Conservation (phyloP, 2,113 vertebrate genomes). For the Varanus salvator region DNA sequence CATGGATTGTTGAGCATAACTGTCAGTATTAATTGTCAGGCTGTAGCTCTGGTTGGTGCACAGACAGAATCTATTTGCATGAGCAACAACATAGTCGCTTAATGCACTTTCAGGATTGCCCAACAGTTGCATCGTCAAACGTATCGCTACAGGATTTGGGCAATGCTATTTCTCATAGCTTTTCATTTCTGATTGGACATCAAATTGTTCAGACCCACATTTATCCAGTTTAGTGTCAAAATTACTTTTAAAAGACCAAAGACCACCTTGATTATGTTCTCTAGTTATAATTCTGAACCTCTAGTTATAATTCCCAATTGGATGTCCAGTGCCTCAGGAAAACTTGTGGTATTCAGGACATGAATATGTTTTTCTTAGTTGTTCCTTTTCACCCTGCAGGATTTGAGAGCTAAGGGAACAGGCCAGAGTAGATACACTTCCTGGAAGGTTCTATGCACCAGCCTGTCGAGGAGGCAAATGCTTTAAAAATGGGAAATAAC, state of each 20-base stretch:
- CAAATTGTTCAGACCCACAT: not conserved
- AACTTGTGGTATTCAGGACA: not conserved
- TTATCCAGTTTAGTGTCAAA: not conserved
- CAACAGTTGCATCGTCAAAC: not conserved
- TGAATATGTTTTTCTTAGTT: not conserved
- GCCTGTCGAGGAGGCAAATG: not conserved
- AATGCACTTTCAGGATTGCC: not conserved
- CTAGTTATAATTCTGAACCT: not conserved
- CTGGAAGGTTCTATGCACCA: not conserved
- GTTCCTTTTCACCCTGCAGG: not conserved
- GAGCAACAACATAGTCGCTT: not conserved
- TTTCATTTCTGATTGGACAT: not conserved
- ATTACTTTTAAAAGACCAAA: not conserved
- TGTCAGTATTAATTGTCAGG: no score
- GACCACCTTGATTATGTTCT: not conserved
- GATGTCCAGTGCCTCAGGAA: not conserved
- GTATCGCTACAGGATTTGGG: not conserved
- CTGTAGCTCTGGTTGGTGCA: no score
- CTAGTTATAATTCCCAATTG: no score
- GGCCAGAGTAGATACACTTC: not conserved
- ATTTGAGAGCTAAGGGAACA: not conserved
- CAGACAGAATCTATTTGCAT: not conserved
- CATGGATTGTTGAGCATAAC: not conserved
- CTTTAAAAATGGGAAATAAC: not conserved
- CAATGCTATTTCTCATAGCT: no score